Base-by-base conservation (phyloP, 2,888 invertebrate species). In the Tiliacea aurago region DNA sequence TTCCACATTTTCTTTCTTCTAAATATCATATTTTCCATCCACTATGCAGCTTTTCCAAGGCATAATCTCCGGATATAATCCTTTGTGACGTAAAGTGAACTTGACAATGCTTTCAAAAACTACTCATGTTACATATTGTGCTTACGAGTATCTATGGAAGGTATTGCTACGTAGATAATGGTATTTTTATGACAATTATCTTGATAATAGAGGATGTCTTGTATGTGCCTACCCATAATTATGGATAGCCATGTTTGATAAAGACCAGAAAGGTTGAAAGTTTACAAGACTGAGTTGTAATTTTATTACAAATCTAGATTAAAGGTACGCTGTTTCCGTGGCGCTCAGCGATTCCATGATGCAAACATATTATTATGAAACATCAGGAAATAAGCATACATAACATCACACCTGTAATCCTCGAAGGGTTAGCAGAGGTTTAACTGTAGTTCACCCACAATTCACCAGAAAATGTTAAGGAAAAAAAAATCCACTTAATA, bases 341-440 rank as follows among this genome's bases (percentile, higher is more conserved):
- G 10, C 2, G 7, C 1, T 41, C 6, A 68, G 47, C 2, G 6
- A 0, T 28, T 7, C 6, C 20, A 13, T 5, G 1, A 3, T 37
- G 18, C 5, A 63, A 45, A 28, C 3, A 45, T 62, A 41, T 23
- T 62, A 41, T 23, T 18, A 11, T 23, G 6, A 59, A 59, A 37
- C 15, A n/a, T 41, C n/a, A 61, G 9, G 6, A 41, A 61, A n/a
- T n/a, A 59, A 59, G 13, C 2, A n/a, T 37, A n/a, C 5, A 5
- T 41, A 41, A 41, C 23, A n/a, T n/a, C 0, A 43, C 23, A 11
- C 10, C 10, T 33, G 15, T 15, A n/a, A 15, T 15, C 15, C 15
- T 1, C 2, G 0, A 47, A n/a, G 15, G 0, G 0, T 6, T 15
- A n/a, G 3, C 6, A n/a, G 10, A 15, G 15, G 10, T 33, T 5